phyloP scores from a whole-genome alignment of 1,140 invertebrate genomes.

The Ceratosolen solmsi region DNA sequence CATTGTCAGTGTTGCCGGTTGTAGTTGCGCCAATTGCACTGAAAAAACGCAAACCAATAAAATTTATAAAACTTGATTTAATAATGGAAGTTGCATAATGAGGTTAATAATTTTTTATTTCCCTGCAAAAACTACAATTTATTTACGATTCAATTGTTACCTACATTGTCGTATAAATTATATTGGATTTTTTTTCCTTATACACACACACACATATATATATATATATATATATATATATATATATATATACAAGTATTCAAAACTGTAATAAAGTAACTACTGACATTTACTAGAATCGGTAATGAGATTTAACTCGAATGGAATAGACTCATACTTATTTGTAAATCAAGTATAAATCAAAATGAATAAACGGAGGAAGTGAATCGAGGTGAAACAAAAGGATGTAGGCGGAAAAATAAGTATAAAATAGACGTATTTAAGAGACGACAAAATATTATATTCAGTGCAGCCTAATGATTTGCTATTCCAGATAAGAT shows the following conservation, averaged over 20 bases:
- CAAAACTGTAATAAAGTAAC: background rate
- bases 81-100: background rate
- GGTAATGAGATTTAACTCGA: background rate
- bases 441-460: conserved; percentile 2
- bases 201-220: too few species aligned
- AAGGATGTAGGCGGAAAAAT: conserved; percentile 33
- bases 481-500: conserved; percentile 10
- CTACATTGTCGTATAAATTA: background rate
- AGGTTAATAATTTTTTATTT: background rate
- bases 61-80: background rate
- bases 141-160: background rate
- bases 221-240: too few species aligned
- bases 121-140: background rate
- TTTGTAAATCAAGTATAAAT: conserved; percentile 40
- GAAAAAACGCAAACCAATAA: background rate
- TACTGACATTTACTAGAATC: background rate
- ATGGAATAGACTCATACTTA: conserved; percentile 9
- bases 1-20: background rate
- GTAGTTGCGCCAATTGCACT: background rate
- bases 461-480: background rate
- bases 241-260: too few species aligned
- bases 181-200: background rate
- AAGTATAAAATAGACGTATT: background rate
- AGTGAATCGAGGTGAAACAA: conserved; percentile 33
- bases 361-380: conserved; percentile 13